These are phyloP conservation scores for Opisthograptis luteolata DNA, from an alignment of 2,888 invertebrate genomes.

Conservation along the genomic window DNA sequence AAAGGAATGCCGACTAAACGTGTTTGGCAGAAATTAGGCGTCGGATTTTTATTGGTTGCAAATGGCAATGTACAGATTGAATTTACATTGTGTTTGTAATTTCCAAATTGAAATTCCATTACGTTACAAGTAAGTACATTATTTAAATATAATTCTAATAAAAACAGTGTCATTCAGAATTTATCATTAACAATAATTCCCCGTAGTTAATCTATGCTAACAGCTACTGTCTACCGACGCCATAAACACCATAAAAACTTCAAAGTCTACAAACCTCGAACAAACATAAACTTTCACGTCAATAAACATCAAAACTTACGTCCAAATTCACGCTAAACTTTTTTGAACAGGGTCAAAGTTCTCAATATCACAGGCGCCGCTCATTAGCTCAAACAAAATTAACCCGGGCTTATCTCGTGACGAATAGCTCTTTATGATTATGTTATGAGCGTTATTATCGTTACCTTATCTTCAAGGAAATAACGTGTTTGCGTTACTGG, in stretches of 20 bases:
- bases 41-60: too few species aligned
- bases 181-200: too few species aligned
- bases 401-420: constrained; percentile 68
- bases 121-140: too few species aligned
- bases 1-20: neutral
- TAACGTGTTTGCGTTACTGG: constrained; percentile 59
- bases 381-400: constrained; percentile 68
- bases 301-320: constrained; percentile 3
- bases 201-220: too few species aligned
- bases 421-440: constrained; percentile 34
- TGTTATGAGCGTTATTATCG: constrained; percentile 65
- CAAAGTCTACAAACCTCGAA: constrained; percentile 4
- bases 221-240: neutral
- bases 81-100: too few species aligned
- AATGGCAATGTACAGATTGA: too few species aligned
- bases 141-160: too few species aligned
- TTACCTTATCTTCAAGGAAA: constrained; percentile 66
- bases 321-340: constrained; percentile 20
- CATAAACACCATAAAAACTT: constrained; percentile 7
- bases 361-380: constrained; percentile 56
- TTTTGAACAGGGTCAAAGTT: constrained; percentile 44
- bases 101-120: too few species aligned
- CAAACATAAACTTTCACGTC: constrained; percentile 12
- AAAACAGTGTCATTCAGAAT: too few species aligned
- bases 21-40: too few species aligned